These are phyloP conservation scores for Chymomyza caudatula DNA, from an alignment of 2,888 invertebrate species.

Conservation along the genomic window DNA sequence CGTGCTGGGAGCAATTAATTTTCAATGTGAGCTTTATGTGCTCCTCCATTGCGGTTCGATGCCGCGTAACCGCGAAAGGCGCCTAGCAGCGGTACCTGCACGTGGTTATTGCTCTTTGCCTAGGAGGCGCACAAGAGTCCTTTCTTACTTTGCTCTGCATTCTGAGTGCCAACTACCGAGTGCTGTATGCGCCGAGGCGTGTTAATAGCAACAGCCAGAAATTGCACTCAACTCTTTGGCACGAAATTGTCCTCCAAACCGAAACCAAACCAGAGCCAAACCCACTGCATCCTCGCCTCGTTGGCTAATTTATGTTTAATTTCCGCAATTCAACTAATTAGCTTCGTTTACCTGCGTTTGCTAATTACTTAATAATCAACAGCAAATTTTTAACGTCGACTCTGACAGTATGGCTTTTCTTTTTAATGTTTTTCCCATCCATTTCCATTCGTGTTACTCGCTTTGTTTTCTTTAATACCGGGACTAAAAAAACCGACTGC, in stretches of 20 bases:
- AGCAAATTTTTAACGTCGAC: neutral
- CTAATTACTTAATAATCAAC: slow-evolving; percentile 40
- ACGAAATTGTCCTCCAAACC: slow-evolving; percentile 17
- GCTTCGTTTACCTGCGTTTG: slow-evolving; percentile 29
- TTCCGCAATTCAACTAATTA: slow-evolving; percentile 26
- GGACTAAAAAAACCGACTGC: neutral
- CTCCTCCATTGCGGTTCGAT: slow-evolving; percentile 43
- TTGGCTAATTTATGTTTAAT: slow-evolving; percentile 15
- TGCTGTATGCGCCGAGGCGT: slow-evolving; percentile 45
- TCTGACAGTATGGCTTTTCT: neutral
- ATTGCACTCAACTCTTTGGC: slow-evolving; percentile 15
- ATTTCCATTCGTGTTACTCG: neutral
- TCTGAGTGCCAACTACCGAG: slow-evolving; percentile 10
- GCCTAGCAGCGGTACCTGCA: slow-evolving; percentile 2
- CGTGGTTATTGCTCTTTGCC: slow-evolving; percentile 1
- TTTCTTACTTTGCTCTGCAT: slow-evolving; percentile 6
- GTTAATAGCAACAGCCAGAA: slow-evolving; percentile 52
- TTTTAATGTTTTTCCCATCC: neutral
- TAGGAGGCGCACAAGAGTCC: neutral
- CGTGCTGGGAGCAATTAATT: slow-evolving; percentile 58
- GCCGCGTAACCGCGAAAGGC: slow-evolving; percentile 34
- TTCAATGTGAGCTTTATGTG: slow-evolving; percentile 65
- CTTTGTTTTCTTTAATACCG: neutral
- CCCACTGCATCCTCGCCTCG: neutral
- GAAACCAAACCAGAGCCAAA: no score